Conservation (phyloP, 2,888 invertebrate genomes). For the Tenthredo distinguenda region DNA sequence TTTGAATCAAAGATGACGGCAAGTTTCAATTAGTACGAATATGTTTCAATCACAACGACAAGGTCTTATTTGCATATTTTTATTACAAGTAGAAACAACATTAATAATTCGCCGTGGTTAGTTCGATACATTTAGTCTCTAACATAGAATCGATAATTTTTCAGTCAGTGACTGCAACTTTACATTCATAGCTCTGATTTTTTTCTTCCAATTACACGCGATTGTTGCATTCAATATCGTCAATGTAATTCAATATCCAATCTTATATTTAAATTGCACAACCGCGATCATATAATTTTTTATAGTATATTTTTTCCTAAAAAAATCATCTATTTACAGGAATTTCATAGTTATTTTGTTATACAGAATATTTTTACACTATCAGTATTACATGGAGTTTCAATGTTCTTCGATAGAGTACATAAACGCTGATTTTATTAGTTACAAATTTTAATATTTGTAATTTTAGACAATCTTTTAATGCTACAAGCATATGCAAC, state of each 20-base stretch:
- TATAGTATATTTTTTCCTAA: background rate
- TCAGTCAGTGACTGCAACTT: background rate
- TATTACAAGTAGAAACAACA: slow-evolving; percentile 10
- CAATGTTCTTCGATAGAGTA: background rate
- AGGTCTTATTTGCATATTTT: background rate
- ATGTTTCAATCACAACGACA: background rate
- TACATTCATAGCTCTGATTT: background rate
- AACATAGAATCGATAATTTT: background rate
- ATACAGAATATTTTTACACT: background rate
- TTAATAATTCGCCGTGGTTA: background rate
- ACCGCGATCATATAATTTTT: background rate
- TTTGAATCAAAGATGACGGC: background rate
- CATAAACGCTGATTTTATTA: background rate
- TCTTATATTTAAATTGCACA: background rate
- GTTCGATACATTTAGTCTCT: background rate
- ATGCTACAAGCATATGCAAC: background rate
- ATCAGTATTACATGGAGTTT: background rate
- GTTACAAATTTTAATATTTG: background rate
- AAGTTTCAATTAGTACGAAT: slow-evolving; percentile 2
- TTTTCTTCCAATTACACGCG: background rate
- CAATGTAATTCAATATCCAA: background rate
- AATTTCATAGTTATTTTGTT: background rate
- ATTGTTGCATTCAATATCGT: background rate
- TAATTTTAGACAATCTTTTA: background rate
- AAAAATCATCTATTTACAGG: background rate